Evolutionary conservation across 2,888 invertebrate genomes (phyloP).

Genomic region (Dynastes maya): DNA sequence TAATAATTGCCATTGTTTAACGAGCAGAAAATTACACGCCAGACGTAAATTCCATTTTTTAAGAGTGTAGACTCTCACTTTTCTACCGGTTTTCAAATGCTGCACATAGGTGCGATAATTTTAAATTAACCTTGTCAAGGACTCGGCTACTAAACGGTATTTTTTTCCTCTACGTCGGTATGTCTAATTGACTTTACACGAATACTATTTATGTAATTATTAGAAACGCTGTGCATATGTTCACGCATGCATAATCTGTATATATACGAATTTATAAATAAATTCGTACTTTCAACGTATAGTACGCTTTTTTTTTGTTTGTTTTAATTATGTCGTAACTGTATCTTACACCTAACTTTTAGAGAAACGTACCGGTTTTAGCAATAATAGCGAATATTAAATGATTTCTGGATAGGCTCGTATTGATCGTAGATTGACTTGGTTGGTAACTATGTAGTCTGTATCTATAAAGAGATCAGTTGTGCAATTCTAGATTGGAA

Average conservation of each 20-base stretch:
- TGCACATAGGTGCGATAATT: slow-evolving; percentile 28
- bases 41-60: slow-evolving; percentile 35
- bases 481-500: too few species aligned
- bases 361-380: slow-evolving; percentile 5
- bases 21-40: background rate
- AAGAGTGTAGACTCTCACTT: slow-evolving; percentile 35
- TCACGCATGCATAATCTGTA: background rate
- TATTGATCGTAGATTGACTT: background rate
- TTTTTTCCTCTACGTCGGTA: slow-evolving; percentile 11
- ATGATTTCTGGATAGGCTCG: background rate
- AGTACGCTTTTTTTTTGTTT: slow-evolving; percentile 23
- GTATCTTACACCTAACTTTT: background rate
- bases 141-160: slow-evolving; percentile 7
- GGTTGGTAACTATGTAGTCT: too few species aligned
- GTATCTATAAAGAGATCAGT: too few species aligned
- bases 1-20: slow-evolving; percentile 3
- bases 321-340: slow-evolving; percentile 26
- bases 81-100: slow-evolving; percentile 35
- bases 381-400: slow-evolving; percentile 1
- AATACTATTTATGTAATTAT: slow-evolving; percentile 28
- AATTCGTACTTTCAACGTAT: background rate
- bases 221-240: slow-evolving; percentile 11
- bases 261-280: too few species aligned
- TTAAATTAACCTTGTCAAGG: slow-evolving; percentile 44
- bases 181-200: slow-evolving; percentile 22